Evolutionary conservation across 1,140 invertebrate genomes (phyloP), one percentile per base, ranked within the genome.

Genomic region (Panagrolaimus sp.): DNA sequence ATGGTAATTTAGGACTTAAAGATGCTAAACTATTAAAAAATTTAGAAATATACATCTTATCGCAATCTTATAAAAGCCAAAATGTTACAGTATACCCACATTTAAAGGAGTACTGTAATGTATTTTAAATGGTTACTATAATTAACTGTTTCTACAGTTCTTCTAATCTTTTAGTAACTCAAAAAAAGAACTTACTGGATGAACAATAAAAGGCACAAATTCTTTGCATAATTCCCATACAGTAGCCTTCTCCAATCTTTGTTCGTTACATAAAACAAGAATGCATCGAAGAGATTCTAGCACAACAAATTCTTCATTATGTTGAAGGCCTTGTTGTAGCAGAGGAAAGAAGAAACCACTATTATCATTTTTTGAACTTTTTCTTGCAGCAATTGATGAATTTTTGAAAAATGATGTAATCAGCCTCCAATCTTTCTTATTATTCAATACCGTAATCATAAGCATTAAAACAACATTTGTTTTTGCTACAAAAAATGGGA

Each of bases 381-480:
- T 47, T n/a, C 55, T 48, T 3, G 71, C 68, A 43, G 79, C 71
- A 24, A 67, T 68, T 47, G 76, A 67, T 67, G 74, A 76, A 28
- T 65, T 65, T 26, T 71, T 65, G 43, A 71, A 77, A 44, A 77
- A 77, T 21, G 77, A 52, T 5, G 77, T 70, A 4, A 74, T 55
- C 17, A 77, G 58, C 15, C 69, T 38, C 75, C 75, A 77, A 44
- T 79, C 73, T 10, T 62, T 15, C 26, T 77, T 77, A 43, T 73
- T 67, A 52, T 79, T 77, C 28, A 76, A 43, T 32, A 79, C 43
- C 9, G 73, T 72, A 21, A 72, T 78, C 76, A 78, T 76, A 45
- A 79, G 75, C 72, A 78, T 76, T 24, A 76, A 28, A 52, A 76
- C 44, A 55, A 79, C 74, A n/a, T 47, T 67, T 26, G 14, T n/a